Conservation (phyloP, 2,888 invertebrate species). For the Chaitophorus viminalis region DNA sequence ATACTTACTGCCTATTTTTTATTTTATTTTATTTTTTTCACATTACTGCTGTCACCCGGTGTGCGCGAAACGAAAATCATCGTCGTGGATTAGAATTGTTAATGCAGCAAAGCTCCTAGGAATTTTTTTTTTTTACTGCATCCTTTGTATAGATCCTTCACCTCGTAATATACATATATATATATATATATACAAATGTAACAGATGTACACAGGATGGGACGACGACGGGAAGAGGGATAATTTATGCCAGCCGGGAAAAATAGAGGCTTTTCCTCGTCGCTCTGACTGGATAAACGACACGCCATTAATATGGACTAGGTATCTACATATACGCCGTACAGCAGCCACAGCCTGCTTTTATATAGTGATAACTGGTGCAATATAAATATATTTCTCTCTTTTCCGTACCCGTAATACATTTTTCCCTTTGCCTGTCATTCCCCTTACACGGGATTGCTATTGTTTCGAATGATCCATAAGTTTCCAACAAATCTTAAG, state of each 20-base stretch:
- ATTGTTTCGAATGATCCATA: neutral
- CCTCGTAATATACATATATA: neutral
- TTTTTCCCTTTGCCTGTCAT: neutral
- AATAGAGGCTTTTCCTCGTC: constrained; percentile 30
- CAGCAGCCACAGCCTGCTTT: neutral
- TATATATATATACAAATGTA: constrained; percentile 4
- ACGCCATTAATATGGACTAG: constrained; percentile 49
- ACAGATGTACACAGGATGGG: constrained; percentile 10
- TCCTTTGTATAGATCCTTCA: constrained; percentile 6
- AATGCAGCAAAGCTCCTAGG: constrained; percentile 31
- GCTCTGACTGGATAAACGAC: constrained; percentile 46
- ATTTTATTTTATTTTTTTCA: neutral
- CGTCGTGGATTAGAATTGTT: constrained; percentile 47
- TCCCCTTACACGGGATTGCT: neutral
- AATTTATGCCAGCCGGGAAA: constrained; percentile 46
- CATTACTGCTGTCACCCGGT: neutral
- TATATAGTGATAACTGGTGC: constrained; percentile 16
- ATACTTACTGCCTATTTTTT: neutral
- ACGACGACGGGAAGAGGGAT: constrained; percentile 8
- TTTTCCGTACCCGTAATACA: neutral
- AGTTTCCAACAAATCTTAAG: neutral
- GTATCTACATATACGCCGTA: neutral
- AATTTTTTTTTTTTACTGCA: neutral
- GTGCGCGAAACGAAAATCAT: constrained; percentile 42
- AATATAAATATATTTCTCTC: neutral